A percentile compares a stretch with the other conserved stretches of the same genome.
Evolutionary conservation across 92 coral and sea anemone species (phyloP).

Genomic region (Paragorgia papillata): DNA sequence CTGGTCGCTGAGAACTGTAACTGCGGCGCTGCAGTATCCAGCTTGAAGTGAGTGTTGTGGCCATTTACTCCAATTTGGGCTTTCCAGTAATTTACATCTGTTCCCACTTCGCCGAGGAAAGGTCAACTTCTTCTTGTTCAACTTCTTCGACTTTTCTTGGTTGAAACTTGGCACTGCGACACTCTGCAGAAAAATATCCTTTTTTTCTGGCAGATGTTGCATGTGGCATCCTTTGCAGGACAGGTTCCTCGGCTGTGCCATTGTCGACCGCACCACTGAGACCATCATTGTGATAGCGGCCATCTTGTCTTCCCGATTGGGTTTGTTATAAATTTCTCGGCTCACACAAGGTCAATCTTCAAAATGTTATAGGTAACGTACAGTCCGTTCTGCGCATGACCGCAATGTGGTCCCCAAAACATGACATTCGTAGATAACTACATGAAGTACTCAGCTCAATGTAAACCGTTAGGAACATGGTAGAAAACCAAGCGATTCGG

Average conservation of each 20-base stretch:
- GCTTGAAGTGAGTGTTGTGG: conserved; percentile 44
- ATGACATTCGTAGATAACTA: too few species aligned
- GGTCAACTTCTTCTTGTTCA: conserved; percentile 12
- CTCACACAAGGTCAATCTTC: too few species aligned
- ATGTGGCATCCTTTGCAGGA: conserved; percentile 50
- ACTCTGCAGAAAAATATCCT: conserved; percentile 27
- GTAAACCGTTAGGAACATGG: too few species aligned
- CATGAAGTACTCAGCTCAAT: too few species aligned
- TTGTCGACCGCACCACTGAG: conserved; percentile 53
- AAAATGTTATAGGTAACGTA: too few species aligned
- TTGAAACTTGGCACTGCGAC: conserved; percentile 9
- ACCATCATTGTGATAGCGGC: background rate
- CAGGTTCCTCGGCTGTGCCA: conserved; percentile 21
- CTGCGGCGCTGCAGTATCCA: conserved; percentile 66
- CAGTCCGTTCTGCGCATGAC: too few species aligned
- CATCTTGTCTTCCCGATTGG: too few species aligned
- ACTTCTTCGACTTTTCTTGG: conserved; percentile 13
- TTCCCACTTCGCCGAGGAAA: conserved; percentile 26
- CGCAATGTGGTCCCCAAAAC: too few species aligned
- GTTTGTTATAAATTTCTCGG: too few species aligned
- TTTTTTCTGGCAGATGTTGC: conserved; percentile 37
- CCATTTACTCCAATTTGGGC: conserved; percentile 46
- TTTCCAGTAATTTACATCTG: conserved; percentile 20
- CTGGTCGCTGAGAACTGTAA: conserved; percentile 54
- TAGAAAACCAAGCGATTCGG: too few species aligned